Percentiles rank a stretch among this genome's conserved stretches.
Conservation (phyloP, 2,888 invertebrate genomes). For the Creontiades dilutus region DNA sequence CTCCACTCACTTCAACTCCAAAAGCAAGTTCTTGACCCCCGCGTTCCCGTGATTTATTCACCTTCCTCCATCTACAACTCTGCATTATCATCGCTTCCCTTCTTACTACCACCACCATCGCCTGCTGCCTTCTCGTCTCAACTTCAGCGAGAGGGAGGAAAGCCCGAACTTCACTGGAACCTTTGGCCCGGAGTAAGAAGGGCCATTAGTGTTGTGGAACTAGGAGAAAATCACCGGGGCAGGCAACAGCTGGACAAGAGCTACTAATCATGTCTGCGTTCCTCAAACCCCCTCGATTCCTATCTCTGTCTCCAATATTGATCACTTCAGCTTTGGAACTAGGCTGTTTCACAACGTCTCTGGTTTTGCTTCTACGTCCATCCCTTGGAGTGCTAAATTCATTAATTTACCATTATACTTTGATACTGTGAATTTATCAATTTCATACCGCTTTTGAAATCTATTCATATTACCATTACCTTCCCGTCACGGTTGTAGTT, state of each 20-base stretch:
- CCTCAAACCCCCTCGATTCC: not conserved
- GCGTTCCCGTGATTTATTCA: constrained; percentile 65
- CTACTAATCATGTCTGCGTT: constrained; percentile 34
- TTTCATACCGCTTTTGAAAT: too few species aligned
- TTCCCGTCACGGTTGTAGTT: too few species aligned
- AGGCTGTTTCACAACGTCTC: too few species aligned
- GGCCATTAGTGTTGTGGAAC: constrained; percentile 43
- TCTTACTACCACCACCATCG: constrained; percentile 11
- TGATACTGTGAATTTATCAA: too few species aligned
- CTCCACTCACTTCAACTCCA: constrained; percentile 33
- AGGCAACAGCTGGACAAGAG: constrained; percentile 53
- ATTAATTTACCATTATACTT: too few species aligned
- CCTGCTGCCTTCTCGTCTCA: not conserved
- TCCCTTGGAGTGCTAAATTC: too few species aligned
- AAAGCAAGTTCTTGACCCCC: constrained; percentile 65
- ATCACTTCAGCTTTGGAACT: not conserved
- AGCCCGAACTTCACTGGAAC: constrained; percentile 36
- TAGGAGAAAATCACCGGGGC: not conserved
- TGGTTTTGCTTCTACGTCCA: too few species aligned
- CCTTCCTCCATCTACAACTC: constrained; percentile 60
- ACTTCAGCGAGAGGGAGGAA: not conserved
- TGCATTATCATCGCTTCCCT: constrained; percentile 54
- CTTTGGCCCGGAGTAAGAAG: constrained; percentile 17
- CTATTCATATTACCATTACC: too few species aligned
- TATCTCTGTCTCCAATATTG: not conserved